These are phyloP conservation scores for Lapara coniferarum DNA, from an alignment of 2,888 invertebrate genomes.

Conservation along the genomic window DNA sequence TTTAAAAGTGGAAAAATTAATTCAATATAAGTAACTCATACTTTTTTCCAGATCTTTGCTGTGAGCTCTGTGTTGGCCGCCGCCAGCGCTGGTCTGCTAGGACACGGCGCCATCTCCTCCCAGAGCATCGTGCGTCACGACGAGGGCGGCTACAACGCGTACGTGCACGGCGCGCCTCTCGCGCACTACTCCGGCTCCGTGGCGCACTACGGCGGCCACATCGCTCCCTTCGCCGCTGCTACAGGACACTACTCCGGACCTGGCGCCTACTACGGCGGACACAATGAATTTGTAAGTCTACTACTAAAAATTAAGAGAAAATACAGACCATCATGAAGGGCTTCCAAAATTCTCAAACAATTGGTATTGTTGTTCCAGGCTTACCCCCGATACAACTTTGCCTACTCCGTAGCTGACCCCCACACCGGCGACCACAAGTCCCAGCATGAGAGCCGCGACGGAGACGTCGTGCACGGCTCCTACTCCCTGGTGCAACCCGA, in stretches of 20 bases:
- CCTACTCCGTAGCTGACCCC: constrained; percentile 81
- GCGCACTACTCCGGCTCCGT: constrained; percentile 37
- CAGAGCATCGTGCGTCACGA: constrained; percentile 68
- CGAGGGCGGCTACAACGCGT: constrained; percentile 53
- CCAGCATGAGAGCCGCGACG: constrained; percentile 79
- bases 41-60: constrained; percentile 64
- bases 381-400: constrained; percentile 73
- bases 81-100: constrained; percentile 74
- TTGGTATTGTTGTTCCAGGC: constrained; percentile 47
- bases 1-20: too few relatives aligned
- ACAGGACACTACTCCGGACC: constrained; percentile 31
- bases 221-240: constrained; percentile 46
- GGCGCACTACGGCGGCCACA: constrained; percentile 37
- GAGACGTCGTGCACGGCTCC: constrained; percentile 83
- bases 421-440: constrained; percentile 84
- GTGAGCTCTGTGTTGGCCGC: constrained; percentile 69
- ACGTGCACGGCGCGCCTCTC: constrained; percentile 45
- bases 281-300: constrained; percentile 48
- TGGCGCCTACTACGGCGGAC: constrained; percentile 45
- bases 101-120: constrained; percentile 63
- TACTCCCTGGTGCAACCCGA: constrained; percentile 83
- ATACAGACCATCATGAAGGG: too few relatives aligned
- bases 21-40: neutral
- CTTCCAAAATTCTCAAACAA: neutral
- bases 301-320: too few relatives aligned